phyloP scores from a whole-genome alignment of 37 sponge, comb jelly and placozoan genomes.

The Petrosia ficiformis region DNA sequence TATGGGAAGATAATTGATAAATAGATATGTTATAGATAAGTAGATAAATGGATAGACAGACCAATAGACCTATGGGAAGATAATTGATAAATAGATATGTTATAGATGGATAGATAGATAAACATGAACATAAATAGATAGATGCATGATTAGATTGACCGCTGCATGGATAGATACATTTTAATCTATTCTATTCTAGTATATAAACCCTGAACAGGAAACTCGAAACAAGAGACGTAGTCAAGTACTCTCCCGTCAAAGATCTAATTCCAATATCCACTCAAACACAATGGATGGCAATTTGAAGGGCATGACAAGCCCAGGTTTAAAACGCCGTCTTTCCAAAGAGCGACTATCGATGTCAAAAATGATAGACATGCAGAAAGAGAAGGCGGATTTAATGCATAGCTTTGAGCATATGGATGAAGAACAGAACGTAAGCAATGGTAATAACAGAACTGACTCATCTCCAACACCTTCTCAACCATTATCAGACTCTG shows the following conservation, averaged over 20 bases:
- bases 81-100: too few species aligned
- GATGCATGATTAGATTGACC: too few species aligned
- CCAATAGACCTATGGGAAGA: too few species aligned
- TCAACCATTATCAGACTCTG: not conserved
- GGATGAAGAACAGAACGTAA: not conserved
- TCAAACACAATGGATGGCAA: not conserved
- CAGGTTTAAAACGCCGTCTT: conserved; percentile 2
- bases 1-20: too few species aligned
- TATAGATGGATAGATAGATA: too few species aligned
- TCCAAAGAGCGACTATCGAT: conserved; percentile 50
- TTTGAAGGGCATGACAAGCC: not conserved
- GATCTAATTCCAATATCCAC: not conserved
- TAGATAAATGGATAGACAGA: too few species aligned
- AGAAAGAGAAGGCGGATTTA: conserved; percentile 31
- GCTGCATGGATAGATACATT: too few species aligned
- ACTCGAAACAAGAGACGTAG: not conserved
- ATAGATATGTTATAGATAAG: too few species aligned
- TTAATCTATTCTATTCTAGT: not conserved
- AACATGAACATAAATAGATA: too few species aligned
- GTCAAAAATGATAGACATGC: conserved; percentile 42
- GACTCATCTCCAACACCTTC: not conserved
- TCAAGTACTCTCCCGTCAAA: not conserved
- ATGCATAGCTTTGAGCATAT: not conserved
- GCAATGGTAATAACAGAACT: not conserved
- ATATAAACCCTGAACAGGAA: not conserved